Conservation (phyloP, 2,113 vertebrate genomes). For the Steatornis caripensis region DNA sequence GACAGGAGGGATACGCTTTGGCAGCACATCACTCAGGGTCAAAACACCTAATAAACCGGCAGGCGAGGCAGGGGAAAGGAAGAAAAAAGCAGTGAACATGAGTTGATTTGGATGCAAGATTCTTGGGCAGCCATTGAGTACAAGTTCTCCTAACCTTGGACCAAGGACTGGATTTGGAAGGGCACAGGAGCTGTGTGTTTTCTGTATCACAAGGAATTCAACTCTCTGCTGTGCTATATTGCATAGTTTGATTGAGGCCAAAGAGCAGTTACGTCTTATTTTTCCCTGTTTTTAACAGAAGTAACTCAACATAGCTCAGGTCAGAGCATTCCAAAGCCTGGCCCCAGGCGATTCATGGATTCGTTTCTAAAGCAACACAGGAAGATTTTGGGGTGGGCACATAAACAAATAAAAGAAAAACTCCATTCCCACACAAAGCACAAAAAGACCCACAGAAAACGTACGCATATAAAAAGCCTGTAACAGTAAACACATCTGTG, state of each 20-base stretch:
- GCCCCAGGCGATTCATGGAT: not conserved
- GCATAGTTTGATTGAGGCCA: conserved; percentile 38
- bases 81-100: not conserved
- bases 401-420: not conserved
- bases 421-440: not conserved
- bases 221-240: not conserved
- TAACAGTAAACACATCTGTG: not conserved
- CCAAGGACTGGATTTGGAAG: conserved; percentile 46
- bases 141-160: conserved; percentile 37
- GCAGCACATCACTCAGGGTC: not conserved
- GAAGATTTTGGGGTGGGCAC: not conserved
- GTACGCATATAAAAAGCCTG: not conserved
- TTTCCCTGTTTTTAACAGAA: not conserved
- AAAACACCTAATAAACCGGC: not conserved
- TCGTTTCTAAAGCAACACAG: not conserved
- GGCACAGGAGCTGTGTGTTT: not conserved
- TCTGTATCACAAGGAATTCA: not conserved
- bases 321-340: not conserved
- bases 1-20: not conserved
- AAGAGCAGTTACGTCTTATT: not conserved
- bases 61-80: not conserved
- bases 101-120: not conserved
- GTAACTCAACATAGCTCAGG: not conserved
- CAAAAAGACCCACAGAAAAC: not conserved
- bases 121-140: not conserved